Conservation (phyloP, 2,797 vertebrate genomes). For the Tokudaia muenninki region DNA sequence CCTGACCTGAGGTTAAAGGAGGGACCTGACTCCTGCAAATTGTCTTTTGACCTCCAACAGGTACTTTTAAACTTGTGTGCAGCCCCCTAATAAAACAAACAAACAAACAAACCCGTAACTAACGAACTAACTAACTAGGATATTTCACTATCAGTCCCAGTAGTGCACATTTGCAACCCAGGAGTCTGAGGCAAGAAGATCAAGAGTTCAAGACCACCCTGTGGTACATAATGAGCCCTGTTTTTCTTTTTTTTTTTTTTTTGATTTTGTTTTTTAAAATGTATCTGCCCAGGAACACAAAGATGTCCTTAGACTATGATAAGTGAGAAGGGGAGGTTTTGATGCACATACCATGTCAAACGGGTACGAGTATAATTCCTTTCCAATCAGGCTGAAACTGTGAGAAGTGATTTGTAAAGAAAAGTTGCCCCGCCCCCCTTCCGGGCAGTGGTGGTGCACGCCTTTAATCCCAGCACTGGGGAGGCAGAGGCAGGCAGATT, state of each 20-base stretch:
- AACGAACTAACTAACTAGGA: neutral
- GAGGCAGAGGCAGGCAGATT: too few relatives aligned
- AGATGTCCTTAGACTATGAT: slow-evolving; percentile 3
- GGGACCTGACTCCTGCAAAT: neutral
- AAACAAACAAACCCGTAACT: neutral
- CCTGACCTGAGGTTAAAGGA: neutral
- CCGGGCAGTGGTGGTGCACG: too few relatives aligned
- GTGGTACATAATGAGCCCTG: neutral
- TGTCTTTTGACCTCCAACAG: neutral
- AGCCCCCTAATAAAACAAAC: neutral
- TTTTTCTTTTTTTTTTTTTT: neutral
- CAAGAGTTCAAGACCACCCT: neutral
- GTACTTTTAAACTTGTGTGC: neutral
- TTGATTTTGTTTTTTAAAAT: neutral
- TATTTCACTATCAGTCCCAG: neutral
- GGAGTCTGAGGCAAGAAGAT: neutral
- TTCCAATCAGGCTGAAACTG: neutral
- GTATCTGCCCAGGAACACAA: neutral
- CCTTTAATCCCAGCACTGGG: too few relatives aligned
- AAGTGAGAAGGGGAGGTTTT: neutral
- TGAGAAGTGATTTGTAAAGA: slow-evolving; percentile 15
- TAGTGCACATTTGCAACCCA: neutral
- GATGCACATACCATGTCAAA: neutral
- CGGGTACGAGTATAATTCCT: neutral
- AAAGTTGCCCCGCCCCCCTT: neutral